phyloP scores from a whole-genome alignment of 2,888 invertebrate genomes.

The Ichneumon xanthorius region DNA sequence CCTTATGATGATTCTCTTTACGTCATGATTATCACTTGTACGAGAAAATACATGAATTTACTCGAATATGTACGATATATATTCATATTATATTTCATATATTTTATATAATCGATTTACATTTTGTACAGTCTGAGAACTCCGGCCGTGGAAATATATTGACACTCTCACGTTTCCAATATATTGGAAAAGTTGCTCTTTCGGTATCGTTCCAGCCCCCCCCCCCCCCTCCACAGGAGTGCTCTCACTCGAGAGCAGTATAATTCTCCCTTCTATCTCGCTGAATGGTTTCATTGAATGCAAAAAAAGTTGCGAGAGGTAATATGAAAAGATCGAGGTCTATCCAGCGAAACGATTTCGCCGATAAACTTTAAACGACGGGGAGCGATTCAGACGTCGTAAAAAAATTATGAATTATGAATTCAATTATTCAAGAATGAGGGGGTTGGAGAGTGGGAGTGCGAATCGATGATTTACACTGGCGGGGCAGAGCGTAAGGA shows the following conservation, averaged over 20 bases:
- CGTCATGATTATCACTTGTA: too few species aligned
- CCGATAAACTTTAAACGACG: constrained; percentile 32
- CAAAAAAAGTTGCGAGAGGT: constrained; percentile 16
- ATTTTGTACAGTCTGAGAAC: neutral
- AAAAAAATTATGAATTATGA: constrained; percentile 13
- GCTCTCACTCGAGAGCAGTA: constrained; percentile 18
- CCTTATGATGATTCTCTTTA: too few species aligned
- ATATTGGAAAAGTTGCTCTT: constrained; percentile 49
- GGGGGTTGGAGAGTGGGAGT: neutral
- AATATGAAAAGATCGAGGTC: neutral
- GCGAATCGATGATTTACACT: constrained; percentile 22
- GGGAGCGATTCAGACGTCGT: neutral
- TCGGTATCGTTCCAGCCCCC: constrained; percentile 1
- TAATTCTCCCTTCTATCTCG: constrained; percentile 22
- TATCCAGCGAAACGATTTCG: constrained; percentile 19
- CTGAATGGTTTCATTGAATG: constrained; percentile 57
- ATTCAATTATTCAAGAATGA: constrained; percentile 20
- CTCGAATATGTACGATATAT: neutral
- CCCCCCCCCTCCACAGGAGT: neutral
- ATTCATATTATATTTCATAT: neutral
- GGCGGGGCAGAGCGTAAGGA: neutral
- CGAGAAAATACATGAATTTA: too few species aligned
- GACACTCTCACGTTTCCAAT: constrained; percentile 43
- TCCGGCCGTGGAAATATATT: constrained; percentile 12
- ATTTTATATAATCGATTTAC: neutral